Evolutionary conservation across 2,113 vertebrate species (phyloP).

Genomic region (Pseudorectes ferrugineus): DNA sequence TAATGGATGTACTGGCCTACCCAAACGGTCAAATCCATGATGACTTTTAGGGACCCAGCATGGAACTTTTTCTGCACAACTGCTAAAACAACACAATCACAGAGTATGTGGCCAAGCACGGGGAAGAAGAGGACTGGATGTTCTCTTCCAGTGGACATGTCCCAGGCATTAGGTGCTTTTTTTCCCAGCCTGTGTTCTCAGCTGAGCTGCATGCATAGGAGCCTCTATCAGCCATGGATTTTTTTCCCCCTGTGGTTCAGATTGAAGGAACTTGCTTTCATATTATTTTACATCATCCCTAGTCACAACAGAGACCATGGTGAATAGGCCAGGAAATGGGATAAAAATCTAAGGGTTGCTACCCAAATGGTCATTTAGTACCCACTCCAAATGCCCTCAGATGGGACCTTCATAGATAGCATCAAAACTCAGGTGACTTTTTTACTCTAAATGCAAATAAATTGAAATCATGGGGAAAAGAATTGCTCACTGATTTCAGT

Average conservation of each 20-base stretch:
- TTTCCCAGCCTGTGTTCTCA: not conserved
- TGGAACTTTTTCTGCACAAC: not conserved
- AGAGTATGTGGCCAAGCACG: accelerated
- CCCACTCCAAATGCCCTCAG: not conserved
- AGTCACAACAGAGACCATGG: not conserved
- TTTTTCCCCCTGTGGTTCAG: not conserved
- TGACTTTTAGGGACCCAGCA: not conserved
- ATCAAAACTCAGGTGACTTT: not conserved
- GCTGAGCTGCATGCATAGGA: not conserved
- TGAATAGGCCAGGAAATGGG: not conserved
- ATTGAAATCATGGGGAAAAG: not conserved
- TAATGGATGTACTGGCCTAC: not conserved
- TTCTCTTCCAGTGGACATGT: not conserved
- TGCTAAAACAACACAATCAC: not conserved
- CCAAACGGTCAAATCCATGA: not conserved
- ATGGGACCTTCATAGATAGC: not conserved
- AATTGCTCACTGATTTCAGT: not conserved
- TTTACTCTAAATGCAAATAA: not conserved
- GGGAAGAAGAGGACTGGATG: not conserved
- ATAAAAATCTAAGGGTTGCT: not conserved
- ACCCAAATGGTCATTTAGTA: not conserved
- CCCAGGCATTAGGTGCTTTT: not conserved
- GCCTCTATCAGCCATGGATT: not conserved
- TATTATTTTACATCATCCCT: not conserved
- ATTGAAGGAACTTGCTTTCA: not conserved